phyloP scores from a whole-genome alignment of 1,140 invertebrate species.

The honey bee (Apis mellifera) region Amel_HAv3.1 CM009933.2:1465501-1466000 shows the following conservation, averaged over 20 bases:
- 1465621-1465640: too few relatives aligned
- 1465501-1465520: too few relatives aligned
- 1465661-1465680: too few relatives aligned
- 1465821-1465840: not conserved
- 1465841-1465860: not conserved
- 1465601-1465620: too few relatives aligned
- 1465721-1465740: too few relatives aligned
- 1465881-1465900: slow-evolving; percentile 11
- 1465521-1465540: too few relatives aligned
- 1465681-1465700: not conserved
- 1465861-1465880: not conserved
- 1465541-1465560: too few relatives aligned
- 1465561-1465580: too few relatives aligned
- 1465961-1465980: not conserved
- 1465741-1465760: not conserved
- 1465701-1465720: too few relatives aligned
- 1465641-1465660: too few relatives aligned
- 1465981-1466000: too few relatives aligned
- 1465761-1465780: not conserved
- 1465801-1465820: not conserved
- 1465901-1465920: not conserved
- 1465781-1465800: not conserved
- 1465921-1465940: not conserved
- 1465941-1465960: not conserved
- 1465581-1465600: too few relatives aligned